Evolutionary conservation across 2,797 vertebrate genomes (phyloP).

Genomic region (Sphaeramia orbicularis): DNA sequence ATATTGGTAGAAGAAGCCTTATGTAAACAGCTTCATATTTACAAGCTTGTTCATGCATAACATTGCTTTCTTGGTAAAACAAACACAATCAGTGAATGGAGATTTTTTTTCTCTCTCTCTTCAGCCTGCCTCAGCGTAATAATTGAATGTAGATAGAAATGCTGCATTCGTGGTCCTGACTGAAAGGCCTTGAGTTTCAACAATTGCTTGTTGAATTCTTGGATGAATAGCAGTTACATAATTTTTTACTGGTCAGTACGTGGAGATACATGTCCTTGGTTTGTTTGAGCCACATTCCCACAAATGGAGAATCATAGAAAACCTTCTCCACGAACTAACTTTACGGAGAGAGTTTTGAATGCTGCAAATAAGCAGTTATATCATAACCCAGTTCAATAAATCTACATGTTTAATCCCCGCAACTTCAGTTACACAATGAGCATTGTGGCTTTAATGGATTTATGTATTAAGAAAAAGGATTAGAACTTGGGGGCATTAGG

Average conservation of each 20-base stretch:
- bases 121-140: conserved; percentile 47
- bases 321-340: conserved; percentile 1
- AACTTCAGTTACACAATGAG: conserved; percentile 63
- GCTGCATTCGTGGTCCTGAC: conserved; percentile 33
- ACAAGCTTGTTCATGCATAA: conserved; percentile 49
- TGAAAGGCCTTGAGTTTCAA: conserved; percentile 43
- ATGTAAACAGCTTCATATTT: conserved; percentile 43
- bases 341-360: not conserved
- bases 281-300: conserved; percentile 5
- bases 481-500: conserved; percentile 26
- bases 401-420: conserved; percentile 58
- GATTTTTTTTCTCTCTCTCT: not conserved
- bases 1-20: conserved; percentile 2
- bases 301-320: conserved; percentile 7
- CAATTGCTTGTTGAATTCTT: conserved; percentile 29
- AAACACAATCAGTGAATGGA: conserved; percentile 52
- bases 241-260: conserved; percentile 21
- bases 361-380: conserved; percentile 50
- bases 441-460: conserved; percentile 55
- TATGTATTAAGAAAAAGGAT: conserved; percentile 57
- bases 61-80: conserved; percentile 52
- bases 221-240: conserved; percentile 39
- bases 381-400: conserved; percentile 42
- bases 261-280: conserved; percentile 5
- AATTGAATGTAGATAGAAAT: conserved; percentile 54